Conservation (phyloP, 2,888 invertebrate species). For the Atethmia centrago region DNA sequence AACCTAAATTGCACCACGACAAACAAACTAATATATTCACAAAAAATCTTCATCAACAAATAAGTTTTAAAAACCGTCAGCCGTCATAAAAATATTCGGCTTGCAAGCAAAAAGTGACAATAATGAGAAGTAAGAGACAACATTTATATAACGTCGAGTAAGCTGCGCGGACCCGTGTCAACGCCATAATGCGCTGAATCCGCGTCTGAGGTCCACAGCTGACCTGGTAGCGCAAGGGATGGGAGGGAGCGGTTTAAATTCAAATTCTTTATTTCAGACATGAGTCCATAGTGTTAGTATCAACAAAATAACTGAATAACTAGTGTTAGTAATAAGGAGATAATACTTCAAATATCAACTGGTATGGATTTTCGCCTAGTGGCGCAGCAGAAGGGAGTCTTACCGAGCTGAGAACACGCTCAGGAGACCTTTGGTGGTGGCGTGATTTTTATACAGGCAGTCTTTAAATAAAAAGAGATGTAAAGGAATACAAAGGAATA, state of each 20-base stretch:
- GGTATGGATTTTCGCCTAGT: no score
- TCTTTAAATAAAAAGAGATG: background rate
- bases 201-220: constrained; percentile 63
- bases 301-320: no score
- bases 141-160: constrained; percentile 73
- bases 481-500: background rate
- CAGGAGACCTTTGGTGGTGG: no score
- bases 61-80: constrained; percentile 45
- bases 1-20: background rate
- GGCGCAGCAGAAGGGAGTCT: no score
- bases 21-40: constrained; percentile 42
- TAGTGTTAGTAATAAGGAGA: no score
- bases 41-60: constrained; percentile 37
- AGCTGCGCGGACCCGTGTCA: constrained; percentile 69
- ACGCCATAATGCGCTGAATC: constrained; percentile 70
- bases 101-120: constrained; percentile 62
- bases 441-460: no score
- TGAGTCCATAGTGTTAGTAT: no score
- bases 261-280: no score
- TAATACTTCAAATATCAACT: no score
- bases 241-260: constrained; percentile 24
- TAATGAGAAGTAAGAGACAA: constrained; percentile 64
- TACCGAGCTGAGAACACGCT: no score
- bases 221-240: constrained; percentile 12
- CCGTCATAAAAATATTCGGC: constrained; percentile 52